Percentiles rank a stretch among this genome's conserved stretches.
Evolutionary conservation across 2,797 vertebrate species (phyloP).

Genomic region (Ctenosaura bakeri): DNA sequence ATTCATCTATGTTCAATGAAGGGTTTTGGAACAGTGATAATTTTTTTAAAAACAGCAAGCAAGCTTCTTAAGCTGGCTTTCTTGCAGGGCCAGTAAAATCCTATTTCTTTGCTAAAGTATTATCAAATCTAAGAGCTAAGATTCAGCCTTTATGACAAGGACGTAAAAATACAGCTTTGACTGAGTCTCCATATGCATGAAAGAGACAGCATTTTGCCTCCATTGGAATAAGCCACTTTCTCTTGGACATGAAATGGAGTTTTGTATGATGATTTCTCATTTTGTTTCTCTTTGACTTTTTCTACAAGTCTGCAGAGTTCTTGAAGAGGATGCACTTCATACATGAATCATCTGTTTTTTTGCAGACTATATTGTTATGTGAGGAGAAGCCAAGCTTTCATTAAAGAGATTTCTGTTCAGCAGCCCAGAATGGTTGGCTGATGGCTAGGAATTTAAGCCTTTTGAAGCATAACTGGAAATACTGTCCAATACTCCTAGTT

Average conservation of each 20-base stretch:
- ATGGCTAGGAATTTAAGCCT: neutral
- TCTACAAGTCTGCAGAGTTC: neutral
- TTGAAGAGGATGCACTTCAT: neutral
- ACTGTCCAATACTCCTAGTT: no score
- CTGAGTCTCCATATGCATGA: neutral
- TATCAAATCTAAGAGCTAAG: neutral
- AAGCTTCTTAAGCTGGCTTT: neutral
- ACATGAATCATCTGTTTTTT: no score
- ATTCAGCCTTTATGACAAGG: neutral
- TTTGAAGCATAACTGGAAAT: neutral
- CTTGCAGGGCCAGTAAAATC: neutral
- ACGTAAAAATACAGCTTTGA: neutral
- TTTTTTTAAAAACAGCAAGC: neutral
- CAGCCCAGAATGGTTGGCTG: neutral
- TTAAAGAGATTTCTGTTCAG: neutral
- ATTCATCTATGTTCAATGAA: neutral
- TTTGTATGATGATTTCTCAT: neutral
- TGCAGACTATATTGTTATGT: neutral
- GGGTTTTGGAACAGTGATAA: neutral
- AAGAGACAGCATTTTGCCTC: neutral
- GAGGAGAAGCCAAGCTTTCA: neutral
- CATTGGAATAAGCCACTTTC: neutral
- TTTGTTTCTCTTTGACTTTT: neutral
- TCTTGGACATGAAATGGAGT: neutral
- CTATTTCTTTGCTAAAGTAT: neutral